These are phyloP conservation scores for Aphaenogaster ashmeadi DNA, from an alignment of 1,140 invertebrate species.

Conservation along the genomic window DNA sequence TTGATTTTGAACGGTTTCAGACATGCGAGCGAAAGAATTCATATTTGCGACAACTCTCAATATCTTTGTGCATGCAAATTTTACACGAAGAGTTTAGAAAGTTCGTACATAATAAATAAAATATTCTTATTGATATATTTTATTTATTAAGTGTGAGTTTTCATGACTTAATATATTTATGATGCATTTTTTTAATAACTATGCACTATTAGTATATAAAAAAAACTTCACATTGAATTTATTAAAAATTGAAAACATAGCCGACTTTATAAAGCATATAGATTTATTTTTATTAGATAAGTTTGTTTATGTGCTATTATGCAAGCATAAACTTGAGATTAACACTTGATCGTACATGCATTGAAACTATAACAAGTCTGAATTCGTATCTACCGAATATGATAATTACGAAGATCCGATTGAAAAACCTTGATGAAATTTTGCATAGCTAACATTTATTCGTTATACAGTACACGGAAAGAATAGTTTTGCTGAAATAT, in stretches of 20 bases:
- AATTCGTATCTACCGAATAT: too few species aligned
- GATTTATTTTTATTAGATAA: background rate
- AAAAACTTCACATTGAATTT: background rate
- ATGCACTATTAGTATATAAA: background rate
- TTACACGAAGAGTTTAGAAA: slow-evolving; percentile 8
- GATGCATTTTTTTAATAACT: background rate
- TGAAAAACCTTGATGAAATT: too few species aligned
- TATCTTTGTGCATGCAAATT: background rate
- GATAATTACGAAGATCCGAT: too few species aligned
- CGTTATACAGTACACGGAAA: too few species aligned
- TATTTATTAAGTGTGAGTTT: background rate
- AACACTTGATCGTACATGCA: too few species aligned
- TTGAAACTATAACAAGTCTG: too few species aligned
- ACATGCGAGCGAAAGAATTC: slow-evolving; percentile 17
- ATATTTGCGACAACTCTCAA: background rate
- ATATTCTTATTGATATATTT: slow-evolving; percentile 13
- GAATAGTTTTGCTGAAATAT: too few species aligned
- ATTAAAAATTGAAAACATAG: background rate
- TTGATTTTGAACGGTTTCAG: slow-evolving; percentile 27
- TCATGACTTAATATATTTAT: background rate
- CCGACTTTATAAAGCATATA: background rate
- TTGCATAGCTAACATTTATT: too few species aligned
- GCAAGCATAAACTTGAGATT: too few species aligned
- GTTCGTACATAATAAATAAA: background rate
- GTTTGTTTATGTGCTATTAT: too few species aligned